phyloP scores from a whole-genome alignment of 2,113 vertebrate species.

The Daubentonia madagascariensis region DNA sequence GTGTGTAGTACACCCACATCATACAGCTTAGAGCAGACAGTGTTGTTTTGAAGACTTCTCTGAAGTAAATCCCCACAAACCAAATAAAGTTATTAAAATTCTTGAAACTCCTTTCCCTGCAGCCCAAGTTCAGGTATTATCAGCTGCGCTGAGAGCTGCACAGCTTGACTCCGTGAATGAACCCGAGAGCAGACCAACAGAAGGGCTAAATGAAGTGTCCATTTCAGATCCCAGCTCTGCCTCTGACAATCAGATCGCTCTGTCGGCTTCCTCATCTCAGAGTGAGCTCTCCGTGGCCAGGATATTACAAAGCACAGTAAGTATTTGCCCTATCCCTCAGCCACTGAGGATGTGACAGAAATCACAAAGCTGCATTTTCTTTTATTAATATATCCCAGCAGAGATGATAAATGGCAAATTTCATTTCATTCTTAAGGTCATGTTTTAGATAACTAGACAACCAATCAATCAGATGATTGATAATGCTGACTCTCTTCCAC shows the following conservation, averaged over 20 bases:
- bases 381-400: constrained; percentile 58
- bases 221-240: not conserved
- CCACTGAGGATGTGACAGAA: constrained; percentile 1
- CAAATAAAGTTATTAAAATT: not conserved
- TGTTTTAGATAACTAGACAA: constrained; percentile 76
- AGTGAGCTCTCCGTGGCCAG: constrained; percentile 5
- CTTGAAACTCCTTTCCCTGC: constrained; percentile 11
- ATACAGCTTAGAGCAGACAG: not conserved
- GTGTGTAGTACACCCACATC: rapidly evolving
- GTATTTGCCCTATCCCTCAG: not conserved
- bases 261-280: not conserved
- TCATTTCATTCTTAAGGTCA: constrained; percentile 75
- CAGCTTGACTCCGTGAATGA: constrained; percentile 84
- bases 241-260: not conserved
- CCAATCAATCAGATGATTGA: constrained; percentile 71
- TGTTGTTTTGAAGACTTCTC: not conserved
- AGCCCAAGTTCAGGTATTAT: constrained; percentile 92
- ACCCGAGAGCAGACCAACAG: constrained; percentile 20
- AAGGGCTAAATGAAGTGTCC: constrained; percentile 35
- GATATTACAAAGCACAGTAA: constrained; percentile 72
- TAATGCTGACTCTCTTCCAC: constrained; percentile 33
- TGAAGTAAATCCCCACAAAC: not conserved
- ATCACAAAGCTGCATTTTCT: constrained; percentile 24
- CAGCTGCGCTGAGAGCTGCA: constrained; percentile 88
- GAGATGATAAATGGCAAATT: constrained; percentile 68